A percentile compares a stretch with the other conserved stretches of the same genome.
Evolutionary conservation across 2,113 vertebrate genomes (phyloP).

Genomic region (Misgurnus anguillicaudatus): DNA sequence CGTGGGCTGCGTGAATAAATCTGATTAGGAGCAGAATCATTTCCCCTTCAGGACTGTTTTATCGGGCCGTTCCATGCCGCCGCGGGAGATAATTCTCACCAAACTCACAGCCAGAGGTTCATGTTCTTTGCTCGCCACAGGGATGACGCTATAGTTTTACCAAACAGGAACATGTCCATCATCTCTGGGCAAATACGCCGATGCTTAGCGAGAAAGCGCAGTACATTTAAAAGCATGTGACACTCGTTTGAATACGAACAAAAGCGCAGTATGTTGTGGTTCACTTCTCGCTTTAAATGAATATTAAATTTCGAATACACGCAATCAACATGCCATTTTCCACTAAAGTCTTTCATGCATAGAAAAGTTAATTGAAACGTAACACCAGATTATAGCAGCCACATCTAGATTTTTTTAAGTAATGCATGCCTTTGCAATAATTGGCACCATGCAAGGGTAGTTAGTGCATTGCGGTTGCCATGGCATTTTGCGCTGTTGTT

Average conservation of each 20-base stretch:
- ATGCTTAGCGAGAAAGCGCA: not conserved
- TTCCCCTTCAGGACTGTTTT: conserved; percentile 78
- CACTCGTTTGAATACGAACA: conserved; percentile 45
- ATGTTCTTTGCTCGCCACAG: conserved; percentile 31
- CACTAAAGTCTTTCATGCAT: conserved; percentile 46
- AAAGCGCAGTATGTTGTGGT: conserved; percentile 29
- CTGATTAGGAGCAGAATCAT: conserved; percentile 77
- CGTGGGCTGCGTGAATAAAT: conserved; percentile 75
- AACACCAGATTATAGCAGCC: not conserved
- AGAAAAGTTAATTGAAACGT: not conserved
- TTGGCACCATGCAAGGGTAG: too few species aligned
- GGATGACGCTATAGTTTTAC: conserved; percentile 19
- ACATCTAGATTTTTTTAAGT: too few species aligned
- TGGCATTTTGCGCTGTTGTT: too few species aligned
- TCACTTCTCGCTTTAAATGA: conserved; percentile 55
- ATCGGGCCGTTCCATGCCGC: conserved; percentile 70
- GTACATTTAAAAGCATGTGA: not conserved
- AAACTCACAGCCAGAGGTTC: conserved; percentile 59
- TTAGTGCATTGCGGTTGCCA: too few species aligned
- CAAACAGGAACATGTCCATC: conserved; percentile 48
- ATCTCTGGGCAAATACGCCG: conserved; percentile 8
- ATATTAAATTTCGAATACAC: conserved; percentile 61
- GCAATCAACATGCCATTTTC: conserved; percentile 57
- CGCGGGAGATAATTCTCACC: conserved; percentile 64
- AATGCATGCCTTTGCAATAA: too few species aligned